phyloP scores from a whole-genome alignment of 2,113 vertebrate genomes.

The Carassius carassius region DNA sequence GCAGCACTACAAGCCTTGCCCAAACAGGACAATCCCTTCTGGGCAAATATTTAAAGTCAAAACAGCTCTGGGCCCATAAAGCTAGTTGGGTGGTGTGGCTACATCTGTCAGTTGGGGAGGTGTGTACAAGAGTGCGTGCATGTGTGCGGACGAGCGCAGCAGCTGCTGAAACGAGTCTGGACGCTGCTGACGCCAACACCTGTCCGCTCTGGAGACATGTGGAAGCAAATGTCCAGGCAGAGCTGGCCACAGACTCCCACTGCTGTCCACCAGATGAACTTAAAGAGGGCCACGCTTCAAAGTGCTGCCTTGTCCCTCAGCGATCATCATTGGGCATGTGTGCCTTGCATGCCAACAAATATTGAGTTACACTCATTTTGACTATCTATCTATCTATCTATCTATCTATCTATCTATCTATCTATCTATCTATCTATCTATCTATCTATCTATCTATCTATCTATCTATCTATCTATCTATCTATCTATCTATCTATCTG shows the following conservation, averaged over 20 bases:
- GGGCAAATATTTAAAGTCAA: conserved; percentile 84
- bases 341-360: conserved; percentile 29
- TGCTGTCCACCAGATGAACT: conserved; percentile 39
- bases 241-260: conserved; percentile 49
- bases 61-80: conserved; percentile 78
- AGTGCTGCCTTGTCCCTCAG: conserved; percentile 24
- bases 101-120: conserved; percentile 74
- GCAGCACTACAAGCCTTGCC: conserved; percentile 38
- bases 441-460: no score
- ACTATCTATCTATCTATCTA: no score
- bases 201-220: conserved; percentile 76
- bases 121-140: conserved; percentile 38
- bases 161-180: conserved; percentile 77
- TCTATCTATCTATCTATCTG: no score
- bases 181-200: conserved; percentile 79
- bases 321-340: conserved; percentile 34
- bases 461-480: no score
- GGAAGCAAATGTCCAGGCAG: conserved; percentile 75
- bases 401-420: no score
- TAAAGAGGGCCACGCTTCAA: conserved; percentile 37
- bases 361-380: neutral
- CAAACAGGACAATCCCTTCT: conserved; percentile 70
- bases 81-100: conserved; percentile 70
- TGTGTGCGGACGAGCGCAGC: conserved; percentile 60
- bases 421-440: no score